Evolutionary conservation across 1,140 invertebrate species (phyloP), one percentile per base, ranked within the genome.

Genomic region (Zaprionus gabonicus): DNA sequence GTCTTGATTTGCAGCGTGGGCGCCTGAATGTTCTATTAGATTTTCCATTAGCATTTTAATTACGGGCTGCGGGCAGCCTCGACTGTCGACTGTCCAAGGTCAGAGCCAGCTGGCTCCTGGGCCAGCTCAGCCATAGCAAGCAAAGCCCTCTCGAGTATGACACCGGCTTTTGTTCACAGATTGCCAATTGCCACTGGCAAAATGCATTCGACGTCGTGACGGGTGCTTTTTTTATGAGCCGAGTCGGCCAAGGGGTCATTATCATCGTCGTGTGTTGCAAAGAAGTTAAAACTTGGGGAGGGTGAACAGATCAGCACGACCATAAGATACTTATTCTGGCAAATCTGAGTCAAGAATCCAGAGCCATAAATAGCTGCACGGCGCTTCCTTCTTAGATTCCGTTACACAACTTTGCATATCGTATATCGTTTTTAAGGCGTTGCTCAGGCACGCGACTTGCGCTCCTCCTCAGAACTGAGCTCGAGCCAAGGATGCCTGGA

Each of bases 21-120:
- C 36, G 41, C n/a, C 41, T 55, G 41, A 53, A 60, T 62, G 28
- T 63, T 46, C 62, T 55, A 70, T 76, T 77, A 57, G 34, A 72
- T 51, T 57, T 69, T 55, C 51, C 46, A 83, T 80, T 83, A 51
- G 66, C 49, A 78, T 74, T 84, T 81, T 84, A 83, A 83, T 84
- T 68, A 83, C 62, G 20, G 31, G 31, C 46, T 59, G 28, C 41
- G 31, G 38, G 27, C 38, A 28, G 70, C 15, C 23, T n/a, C 20
- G 49, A 53, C 25, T 23, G 17, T 12, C 13, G 31, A 27, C 49
- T 38, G 34, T 5, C 15, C 66, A 69, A 60, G 41, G 55, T 49
- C 41, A 38, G 23, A 34, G 9, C 46, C 38, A 20, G 34, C 31
- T 20, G n/a, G 31, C 28, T 34, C 20, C 25, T 25, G 34, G 31